phyloP scores from a whole-genome alignment of 2,797 vertebrate species.

The Helicolenus hilgendorfi region DNA sequence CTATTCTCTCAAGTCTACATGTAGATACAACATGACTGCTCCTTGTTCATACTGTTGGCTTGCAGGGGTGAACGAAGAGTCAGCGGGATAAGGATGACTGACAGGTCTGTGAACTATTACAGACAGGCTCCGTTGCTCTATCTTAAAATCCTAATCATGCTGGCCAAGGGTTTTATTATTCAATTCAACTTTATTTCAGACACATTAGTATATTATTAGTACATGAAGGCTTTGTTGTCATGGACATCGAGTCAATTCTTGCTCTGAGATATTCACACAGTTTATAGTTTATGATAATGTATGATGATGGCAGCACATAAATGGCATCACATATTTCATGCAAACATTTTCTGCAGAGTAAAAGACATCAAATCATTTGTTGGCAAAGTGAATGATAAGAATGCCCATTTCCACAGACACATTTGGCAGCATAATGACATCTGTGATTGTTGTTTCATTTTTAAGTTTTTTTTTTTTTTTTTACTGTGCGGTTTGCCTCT shows the following conservation, averaged over 20 bases:
- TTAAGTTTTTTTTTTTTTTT: constrained; percentile 7
- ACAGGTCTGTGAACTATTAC: constrained; percentile 74
- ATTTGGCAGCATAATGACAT: constrained; percentile 52
- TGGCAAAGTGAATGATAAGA: constrained; percentile 49
- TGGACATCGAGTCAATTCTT: constrained; percentile 46
- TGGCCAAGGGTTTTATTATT: constrained; percentile 54
- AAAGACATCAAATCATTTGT: constrained; percentile 62
- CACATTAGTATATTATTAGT: constrained; percentile 44
- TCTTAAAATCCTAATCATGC: constrained; percentile 77
- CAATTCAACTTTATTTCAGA: background rate
- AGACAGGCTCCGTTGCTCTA: constrained; percentile 76
- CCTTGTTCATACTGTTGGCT: constrained; percentile 34
- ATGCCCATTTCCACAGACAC: constrained; percentile 45
- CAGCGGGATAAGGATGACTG: constrained; percentile 75
- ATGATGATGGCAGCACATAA: constrained; percentile 63
- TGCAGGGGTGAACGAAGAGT: constrained; percentile 74
- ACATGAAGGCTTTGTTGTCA: constrained; percentile 56
- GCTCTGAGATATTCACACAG: constrained; percentile 36
- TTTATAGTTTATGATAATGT: constrained; percentile 67
- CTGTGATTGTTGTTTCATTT: constrained; percentile 60
- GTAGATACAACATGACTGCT: constrained; percentile 19
- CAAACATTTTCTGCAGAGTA: constrained; percentile 46
- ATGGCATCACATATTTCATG: constrained; percentile 58
- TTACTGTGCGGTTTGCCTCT: constrained; percentile 14
- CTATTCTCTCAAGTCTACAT: constrained; percentile 7